Percentiles rank a stretch among this genome's conserved stretches.
Conservation (phyloP, 2,797 vertebrate genomes). For the Myioborus melanocephalus region DNA sequence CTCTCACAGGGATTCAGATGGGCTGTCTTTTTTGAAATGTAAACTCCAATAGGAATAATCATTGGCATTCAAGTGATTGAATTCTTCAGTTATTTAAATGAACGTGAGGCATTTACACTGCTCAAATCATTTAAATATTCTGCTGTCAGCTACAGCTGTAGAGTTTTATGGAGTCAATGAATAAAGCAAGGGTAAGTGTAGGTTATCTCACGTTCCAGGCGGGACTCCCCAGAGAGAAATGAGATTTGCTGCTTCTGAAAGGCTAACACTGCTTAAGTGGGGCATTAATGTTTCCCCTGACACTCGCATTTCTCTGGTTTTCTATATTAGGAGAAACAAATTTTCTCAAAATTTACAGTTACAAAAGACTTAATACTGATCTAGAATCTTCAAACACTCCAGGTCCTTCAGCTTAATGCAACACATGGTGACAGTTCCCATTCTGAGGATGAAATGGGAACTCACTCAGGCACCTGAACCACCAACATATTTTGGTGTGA, state of each 20-base stretch:
- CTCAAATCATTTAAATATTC: conserved; percentile 69
- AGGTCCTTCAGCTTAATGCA: background rate
- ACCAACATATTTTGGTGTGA: background rate
- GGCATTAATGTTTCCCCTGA: conserved; percentile 60
- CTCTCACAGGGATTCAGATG: conserved; percentile 76
- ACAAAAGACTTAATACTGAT: conserved; percentile 38
- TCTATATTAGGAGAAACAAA: conserved; percentile 60
- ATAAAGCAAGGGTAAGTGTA: conserved; percentile 63
- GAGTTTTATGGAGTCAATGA: conserved; percentile 57
- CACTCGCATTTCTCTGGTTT: conserved; percentile 56
- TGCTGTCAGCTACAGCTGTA: conserved; percentile 71
- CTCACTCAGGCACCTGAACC: background rate
- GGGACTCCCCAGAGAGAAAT: conserved; percentile 63
- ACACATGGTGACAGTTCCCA: background rate
- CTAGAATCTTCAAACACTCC: conserved; percentile 29
- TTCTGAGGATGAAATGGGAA: conserved; percentile 37
- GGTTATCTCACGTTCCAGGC: conserved; percentile 65
- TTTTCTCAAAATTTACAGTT: conserved; percentile 64
- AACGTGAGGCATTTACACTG: conserved; percentile 63
- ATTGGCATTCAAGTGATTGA: conserved; percentile 83
- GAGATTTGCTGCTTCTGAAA: conserved; percentile 76
- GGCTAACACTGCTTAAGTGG: conserved; percentile 59
- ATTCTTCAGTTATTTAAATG: conserved; percentile 82
- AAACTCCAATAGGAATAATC: conserved; percentile 85
- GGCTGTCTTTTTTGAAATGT: conserved; percentile 73